phyloP scores from a whole-genome alignment of 2,797 vertebrate genomes.

The Sebastes miniatus region DNA sequence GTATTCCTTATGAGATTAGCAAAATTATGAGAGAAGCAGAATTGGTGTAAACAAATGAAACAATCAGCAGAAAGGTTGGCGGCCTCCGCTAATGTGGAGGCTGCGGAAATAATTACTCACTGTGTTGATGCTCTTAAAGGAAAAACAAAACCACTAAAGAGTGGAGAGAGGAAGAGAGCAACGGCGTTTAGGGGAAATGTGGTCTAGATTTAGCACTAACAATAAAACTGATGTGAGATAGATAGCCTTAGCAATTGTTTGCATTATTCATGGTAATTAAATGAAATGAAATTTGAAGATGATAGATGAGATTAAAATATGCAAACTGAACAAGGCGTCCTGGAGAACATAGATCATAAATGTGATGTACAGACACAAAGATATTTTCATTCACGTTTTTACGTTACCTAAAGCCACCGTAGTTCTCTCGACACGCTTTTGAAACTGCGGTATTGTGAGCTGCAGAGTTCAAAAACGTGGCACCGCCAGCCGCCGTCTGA shows the following conservation, averaged over 20 bases:
- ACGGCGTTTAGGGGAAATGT: not conserved
- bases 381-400: no score
- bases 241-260: not conserved
- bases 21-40: conserved; percentile 13
- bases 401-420: no score
- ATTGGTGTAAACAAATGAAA: conserved; percentile 44
- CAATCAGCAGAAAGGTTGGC: conserved; percentile 11
- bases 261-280: not conserved
- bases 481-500: no score
- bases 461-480: no score
- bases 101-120: not conserved
- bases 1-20: conserved; percentile 8
- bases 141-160: not conserved
- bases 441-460: no score
- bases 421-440: no score
- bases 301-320: not conserved
- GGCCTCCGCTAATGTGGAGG: not conserved
- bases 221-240: not conserved
- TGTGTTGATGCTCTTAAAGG: not conserved
- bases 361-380: not conserved
- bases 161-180: not conserved
- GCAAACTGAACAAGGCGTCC: not conserved
- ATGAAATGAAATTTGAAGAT: not conserved
- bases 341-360: not conserved
- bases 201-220: not conserved